A percentile compares a stretch with the other conserved stretches of the same genome.
Conservation (phyloP, 2,888 invertebrate species). For the Acanthopleura granulata region DNA sequence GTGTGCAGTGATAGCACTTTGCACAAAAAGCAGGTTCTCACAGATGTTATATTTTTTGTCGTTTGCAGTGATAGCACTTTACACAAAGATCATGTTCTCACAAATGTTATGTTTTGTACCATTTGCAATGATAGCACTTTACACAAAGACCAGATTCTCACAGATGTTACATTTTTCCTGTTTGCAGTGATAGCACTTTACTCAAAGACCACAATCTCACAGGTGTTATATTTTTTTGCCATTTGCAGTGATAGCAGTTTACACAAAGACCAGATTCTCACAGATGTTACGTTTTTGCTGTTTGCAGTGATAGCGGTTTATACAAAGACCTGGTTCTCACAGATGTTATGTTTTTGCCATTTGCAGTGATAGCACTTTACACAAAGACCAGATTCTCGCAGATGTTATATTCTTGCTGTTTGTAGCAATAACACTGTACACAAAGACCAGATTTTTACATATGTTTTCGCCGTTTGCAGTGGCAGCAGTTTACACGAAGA, state of each 20-base stretch:
- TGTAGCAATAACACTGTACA: conserved; percentile 72
- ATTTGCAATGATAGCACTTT: neutral
- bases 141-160: conserved; percentile 35
- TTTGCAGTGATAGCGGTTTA: conserved; percentile 20
- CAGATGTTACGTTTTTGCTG: neutral
- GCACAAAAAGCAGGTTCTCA: conserved; percentile 27
- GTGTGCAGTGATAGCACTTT: conserved; percentile 72
- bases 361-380: too few relatives aligned
- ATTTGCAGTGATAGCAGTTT: too few relatives aligned
- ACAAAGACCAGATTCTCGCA: too few relatives aligned
- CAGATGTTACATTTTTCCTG: too few relatives aligned
- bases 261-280: neutral
- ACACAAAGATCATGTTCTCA: too few relatives aligned
- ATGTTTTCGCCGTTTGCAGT: conserved; percentile 68
- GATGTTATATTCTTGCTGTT: conserved; percentile 10
- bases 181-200: too few relatives aligned
- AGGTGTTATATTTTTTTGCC: too few relatives aligned
- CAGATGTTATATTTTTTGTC: conserved; percentile 66
- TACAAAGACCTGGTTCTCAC: too few relatives aligned
- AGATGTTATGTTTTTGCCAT: too few relatives aligned
- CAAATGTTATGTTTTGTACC: too few relatives aligned
- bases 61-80: too few relatives aligned
- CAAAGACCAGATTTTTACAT: conserved; percentile 25
- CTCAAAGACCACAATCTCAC: too few relatives aligned
- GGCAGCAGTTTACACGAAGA: conserved; percentile 65